Conservation (phyloP, 2,888 invertebrate genomes). For the Luffia ferchaultella region DNA sequence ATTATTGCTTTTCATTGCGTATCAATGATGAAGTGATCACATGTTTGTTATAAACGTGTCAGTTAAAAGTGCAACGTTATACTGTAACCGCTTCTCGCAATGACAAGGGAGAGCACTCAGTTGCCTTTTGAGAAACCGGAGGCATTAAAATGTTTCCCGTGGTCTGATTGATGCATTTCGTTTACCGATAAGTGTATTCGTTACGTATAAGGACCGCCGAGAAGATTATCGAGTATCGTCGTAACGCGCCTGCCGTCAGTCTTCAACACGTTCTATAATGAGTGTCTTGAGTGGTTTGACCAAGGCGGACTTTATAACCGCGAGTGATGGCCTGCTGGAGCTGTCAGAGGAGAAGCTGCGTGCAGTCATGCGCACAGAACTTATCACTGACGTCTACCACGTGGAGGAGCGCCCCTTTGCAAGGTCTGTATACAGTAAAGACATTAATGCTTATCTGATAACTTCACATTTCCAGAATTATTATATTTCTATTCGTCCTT, state of each 20-base stretch:
- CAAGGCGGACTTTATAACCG: conserved; percentile 65
- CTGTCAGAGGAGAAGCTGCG: conserved; percentile 73
- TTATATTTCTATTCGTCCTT: no score
- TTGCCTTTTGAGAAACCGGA: conserved; percentile 62
- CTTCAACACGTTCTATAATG: conserved; percentile 59
- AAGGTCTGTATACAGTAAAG: conserved; percentile 67
- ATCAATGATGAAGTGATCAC: conserved; percentile 51
- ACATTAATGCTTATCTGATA: no score
- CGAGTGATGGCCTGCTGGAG: conserved; percentile 76
- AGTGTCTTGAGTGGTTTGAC: conserved; percentile 62
- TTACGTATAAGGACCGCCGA: conserved; percentile 49
- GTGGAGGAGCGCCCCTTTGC: conserved; percentile 86
- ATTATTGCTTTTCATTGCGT: conserved; percentile 51
- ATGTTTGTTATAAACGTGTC: conserved; percentile 55
- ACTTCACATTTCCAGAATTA: no score
- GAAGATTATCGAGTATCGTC: conserved; percentile 58
- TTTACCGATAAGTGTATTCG: conserved; percentile 56
- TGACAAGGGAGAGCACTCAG: conserved; percentile 62
- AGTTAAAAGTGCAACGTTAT: conserved; percentile 50
- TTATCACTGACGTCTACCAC: conserved; percentile 79
- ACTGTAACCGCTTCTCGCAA: conserved; percentile 63
- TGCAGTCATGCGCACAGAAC: conserved; percentile 74
- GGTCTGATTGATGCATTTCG: conserved; percentile 54
- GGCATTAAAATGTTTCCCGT: conserved; percentile 63
- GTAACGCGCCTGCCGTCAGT: conserved; percentile 31